phyloP scores from a whole-genome alignment of 2,113 vertebrate species.

The Ancistrus triradiatus region DNA sequence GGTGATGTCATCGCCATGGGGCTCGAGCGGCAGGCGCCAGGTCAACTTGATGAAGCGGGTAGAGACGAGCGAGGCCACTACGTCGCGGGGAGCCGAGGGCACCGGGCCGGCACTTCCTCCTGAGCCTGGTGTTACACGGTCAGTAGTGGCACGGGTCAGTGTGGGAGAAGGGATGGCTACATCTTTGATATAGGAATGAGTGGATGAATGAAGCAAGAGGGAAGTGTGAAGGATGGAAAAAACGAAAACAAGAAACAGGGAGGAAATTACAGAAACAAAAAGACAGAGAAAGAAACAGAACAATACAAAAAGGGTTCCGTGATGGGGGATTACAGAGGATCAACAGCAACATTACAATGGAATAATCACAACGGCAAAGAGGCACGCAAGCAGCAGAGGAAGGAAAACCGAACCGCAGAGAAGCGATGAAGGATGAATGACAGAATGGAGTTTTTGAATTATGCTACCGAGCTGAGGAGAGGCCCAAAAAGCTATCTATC shows the following conservation, averaged over 20 bases:
- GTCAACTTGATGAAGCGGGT: slow-evolving; percentile 98
- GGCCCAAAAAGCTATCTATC: slow-evolving; percentile 2
- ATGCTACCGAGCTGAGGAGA: background rate
- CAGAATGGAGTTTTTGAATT: background rate
- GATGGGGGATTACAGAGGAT: slow-evolving; percentile 73
- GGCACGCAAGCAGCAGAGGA: slow-evolving; percentile 20
- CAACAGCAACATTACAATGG: slow-evolving; percentile 78
- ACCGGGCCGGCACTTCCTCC: slow-evolving; percentile 79
- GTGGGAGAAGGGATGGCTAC: slow-evolving; percentile 95
- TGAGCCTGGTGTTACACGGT: slow-evolving; percentile 95
- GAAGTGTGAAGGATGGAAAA: slow-evolving; percentile 31
- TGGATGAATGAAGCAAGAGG: slow-evolving; percentile 33
- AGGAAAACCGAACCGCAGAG: slow-evolving; percentile 58
- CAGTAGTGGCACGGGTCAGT: slow-evolving; percentile 99
- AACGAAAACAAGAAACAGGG: slow-evolving; percentile 5
- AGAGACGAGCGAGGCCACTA: slow-evolving; percentile 95
- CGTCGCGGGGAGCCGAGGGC: slow-evolving; percentile 88
- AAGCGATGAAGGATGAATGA: slow-evolving; percentile 18
- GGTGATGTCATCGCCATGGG: slow-evolving; percentile 89
- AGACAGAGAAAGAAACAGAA: slow-evolving; percentile 71
- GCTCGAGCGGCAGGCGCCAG: slow-evolving; percentile 88
- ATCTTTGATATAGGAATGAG: slow-evolving; percentile 73
- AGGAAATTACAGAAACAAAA: slow-evolving; percentile 1
- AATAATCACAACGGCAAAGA: slow-evolving; percentile 62
- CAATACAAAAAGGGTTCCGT: slow-evolving; percentile 67